These are phyloP conservation scores for Sebastes alutus DNA, from an alignment of 2,797 vertebrate species.

Conservation along the genomic window DNA sequence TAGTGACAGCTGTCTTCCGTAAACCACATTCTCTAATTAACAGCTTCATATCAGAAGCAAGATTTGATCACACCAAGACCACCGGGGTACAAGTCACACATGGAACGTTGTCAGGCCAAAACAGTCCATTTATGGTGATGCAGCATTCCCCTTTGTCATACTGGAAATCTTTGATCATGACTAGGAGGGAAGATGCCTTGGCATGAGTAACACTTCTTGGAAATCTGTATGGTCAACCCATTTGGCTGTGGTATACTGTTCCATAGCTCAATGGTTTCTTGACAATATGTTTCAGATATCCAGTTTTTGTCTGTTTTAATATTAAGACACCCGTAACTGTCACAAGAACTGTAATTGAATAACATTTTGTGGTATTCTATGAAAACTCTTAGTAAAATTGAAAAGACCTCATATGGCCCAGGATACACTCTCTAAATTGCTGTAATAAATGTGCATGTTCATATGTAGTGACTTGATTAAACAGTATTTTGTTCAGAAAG, in stretches of 20 bases:
- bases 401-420: neutral
- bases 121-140: neutral
- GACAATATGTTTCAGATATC: neutral
- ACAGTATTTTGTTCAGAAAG: neutral
- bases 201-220: neutral
- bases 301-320: neutral
- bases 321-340: neutral
- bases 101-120: neutral
- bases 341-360: neutral
- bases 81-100: neutral
- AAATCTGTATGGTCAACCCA: neutral
- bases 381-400: neutral
- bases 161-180: constrained; percentile 8
- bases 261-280: neutral
- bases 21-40: constrained; percentile 31
- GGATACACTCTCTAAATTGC: neutral
- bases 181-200: neutral
- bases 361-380: neutral
- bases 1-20: constrained; percentile 5
- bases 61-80: neutral
- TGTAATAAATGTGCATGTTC: neutral
- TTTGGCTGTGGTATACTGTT: neutral
- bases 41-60: neutral
- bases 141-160: neutral
- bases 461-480: neutral